Base-by-base conservation (phyloP, 2,888 invertebrate genomes). In the Apotomis turbidana region DNA sequence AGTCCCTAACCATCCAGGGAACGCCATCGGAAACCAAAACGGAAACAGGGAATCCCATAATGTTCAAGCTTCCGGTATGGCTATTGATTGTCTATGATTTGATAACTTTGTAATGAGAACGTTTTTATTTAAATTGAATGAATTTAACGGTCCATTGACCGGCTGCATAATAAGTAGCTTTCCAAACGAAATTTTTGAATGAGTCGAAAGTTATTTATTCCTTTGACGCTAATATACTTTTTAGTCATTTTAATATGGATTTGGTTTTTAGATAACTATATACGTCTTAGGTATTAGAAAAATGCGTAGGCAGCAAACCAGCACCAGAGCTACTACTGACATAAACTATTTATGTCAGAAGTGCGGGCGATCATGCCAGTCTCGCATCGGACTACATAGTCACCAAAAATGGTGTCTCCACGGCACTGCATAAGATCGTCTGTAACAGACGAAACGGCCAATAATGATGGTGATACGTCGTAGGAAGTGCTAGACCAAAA, bases 121-220 rank as follows among this genome's bases (percentile, higher is more conserved):
- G 78, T 78, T 84, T 55, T 85, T 81, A 82, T 85, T 78, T 76
- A 79, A 85, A 84, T 81, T 85, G 85, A 84, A 85, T 83, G 79
- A 75, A 85, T 90, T 90, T 87, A 83, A 87, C 87, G 89, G 86
- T 87, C 82, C 82, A 91, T 88, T 85, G 83, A 80, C 55, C 77
- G 74, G 81, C 81, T 76, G 87, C 83, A 87, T 86, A 82, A 81
- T 81, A 68, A 79, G 78, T 76, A 74, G 78, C 82, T 83, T 83
- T 81, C 83, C 82, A 82, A 79, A 79, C 75, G 66, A 79, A 82
- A 84, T 83, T 80, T 83, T 81, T 79, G 83, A 81, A 77, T 77
- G 75, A 38, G 52, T 52, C 41, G 71, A 41, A 67, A 59, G 49
- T 52, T 51, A 52, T 62, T 61, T 49, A 44, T 55, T 57, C 15